phyloP scores from a whole-genome alignment of 2,797 vertebrate genomes.

The Sebastolobus alascanus region DNA sequence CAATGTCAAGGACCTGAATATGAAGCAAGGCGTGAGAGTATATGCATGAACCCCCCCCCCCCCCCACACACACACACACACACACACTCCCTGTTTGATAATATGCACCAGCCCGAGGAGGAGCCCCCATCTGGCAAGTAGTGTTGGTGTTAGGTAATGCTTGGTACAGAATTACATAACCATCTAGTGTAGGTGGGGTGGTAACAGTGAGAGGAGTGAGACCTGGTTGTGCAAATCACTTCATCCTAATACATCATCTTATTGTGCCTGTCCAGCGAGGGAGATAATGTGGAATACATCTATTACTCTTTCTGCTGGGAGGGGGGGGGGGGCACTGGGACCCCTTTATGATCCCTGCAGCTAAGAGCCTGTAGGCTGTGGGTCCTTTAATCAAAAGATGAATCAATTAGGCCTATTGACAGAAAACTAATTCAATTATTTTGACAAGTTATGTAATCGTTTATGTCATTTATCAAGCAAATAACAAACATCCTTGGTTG shows the following conservation, averaged over 20 bases:
- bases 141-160: slow-evolving; percentile 75
- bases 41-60: background rate
- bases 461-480: background rate
- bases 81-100: background rate
- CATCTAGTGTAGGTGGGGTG: slow-evolving; percentile 70
- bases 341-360: background rate
- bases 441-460: accelerated
- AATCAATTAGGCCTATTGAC: background rate
- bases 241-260: slow-evolving; percentile 49
- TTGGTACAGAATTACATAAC: slow-evolving; percentile 76
- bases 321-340: background rate
- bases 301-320: background rate
- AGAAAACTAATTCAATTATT: background rate
- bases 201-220: slow-evolving; percentile 71
- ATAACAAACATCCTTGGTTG: background rate
- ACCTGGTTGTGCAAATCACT: slow-evolving; percentile 62
- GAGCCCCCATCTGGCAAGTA: slow-evolving; percentile 49
- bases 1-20: slow-evolving; percentile 47
- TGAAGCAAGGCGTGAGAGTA: slow-evolving; percentile 7
- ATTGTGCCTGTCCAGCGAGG: slow-evolving; percentile 27
- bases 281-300: background rate
- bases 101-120: slow-evolving; percentile 39
- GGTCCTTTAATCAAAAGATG: background rate
- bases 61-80: background rate
- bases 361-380: background rate